Conservation (phyloP, 1,140 invertebrate genomes). For the Pseudomyrmex sp. region DNA sequence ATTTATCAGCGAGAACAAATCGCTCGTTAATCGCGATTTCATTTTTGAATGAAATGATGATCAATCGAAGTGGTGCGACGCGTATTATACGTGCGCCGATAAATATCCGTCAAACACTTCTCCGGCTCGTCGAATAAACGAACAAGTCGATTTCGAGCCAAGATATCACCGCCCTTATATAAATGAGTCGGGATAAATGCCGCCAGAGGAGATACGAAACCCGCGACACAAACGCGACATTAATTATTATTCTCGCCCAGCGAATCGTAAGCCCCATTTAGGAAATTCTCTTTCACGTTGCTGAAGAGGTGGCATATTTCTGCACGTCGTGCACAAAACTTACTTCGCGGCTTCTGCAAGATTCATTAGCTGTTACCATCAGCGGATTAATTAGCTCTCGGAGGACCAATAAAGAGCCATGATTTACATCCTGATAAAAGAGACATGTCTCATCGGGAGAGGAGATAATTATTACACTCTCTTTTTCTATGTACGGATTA, state of each 20-base stretch:
- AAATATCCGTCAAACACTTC: neutral
- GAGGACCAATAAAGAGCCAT: slow-evolving; percentile 26
- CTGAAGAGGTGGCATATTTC: slow-evolving; percentile 7
- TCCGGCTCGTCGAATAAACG: slow-evolving; percentile 52
- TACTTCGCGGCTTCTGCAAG: slow-evolving; percentile 27
- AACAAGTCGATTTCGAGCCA: slow-evolving; percentile 61
- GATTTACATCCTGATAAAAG: slow-evolving; percentile 40
- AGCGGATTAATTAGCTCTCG: slow-evolving; percentile 48
- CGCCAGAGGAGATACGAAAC: slow-evolving; percentile 35
- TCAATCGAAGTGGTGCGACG: slow-evolving; percentile 21
- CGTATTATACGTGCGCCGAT: slow-evolving; percentile 26
- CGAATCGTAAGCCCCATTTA: slow-evolving; percentile 6
- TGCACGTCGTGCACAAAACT: slow-evolving; percentile 48
- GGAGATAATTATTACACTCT: neutral
- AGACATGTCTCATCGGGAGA: neutral
- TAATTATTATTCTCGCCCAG: slow-evolving; percentile 49
- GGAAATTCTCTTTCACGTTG: slow-evolving; percentile 14
- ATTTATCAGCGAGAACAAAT: slow-evolving; percentile 36
- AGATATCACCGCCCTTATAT: slow-evolving; percentile 63
- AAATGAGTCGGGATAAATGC: slow-evolving; percentile 63
- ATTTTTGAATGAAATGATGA: slow-evolving; percentile 47
- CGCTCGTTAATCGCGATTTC: slow-evolving; percentile 38
- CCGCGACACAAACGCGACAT: slow-evolving; percentile 51
- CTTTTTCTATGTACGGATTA: neutral
- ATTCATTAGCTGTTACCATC: slow-evolving; percentile 56